Conservation (phyloP, 2,797 vertebrate species). For the Danio tinwini region DNA sequence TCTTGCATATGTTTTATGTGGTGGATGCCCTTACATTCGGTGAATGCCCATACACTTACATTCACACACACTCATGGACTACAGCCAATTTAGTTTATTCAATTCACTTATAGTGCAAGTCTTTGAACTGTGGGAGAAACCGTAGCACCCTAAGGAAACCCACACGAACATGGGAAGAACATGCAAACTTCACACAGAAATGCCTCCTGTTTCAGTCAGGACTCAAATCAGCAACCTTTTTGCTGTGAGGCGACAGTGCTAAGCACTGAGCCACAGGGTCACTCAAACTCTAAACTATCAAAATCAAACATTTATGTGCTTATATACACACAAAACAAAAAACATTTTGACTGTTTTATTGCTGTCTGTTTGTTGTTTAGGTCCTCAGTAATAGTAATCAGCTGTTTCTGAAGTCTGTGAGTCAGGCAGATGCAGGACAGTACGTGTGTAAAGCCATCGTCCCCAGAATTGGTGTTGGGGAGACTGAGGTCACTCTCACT, state of each 20-base stretch:
- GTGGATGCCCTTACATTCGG: too few species aligned
- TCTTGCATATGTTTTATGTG: too few species aligned
- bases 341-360: neutral
- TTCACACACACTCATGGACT: too few species aligned
- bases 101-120: too few species aligned
- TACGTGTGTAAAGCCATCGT: slow-evolving; percentile 97
- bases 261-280: neutral
- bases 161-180: too few species aligned
- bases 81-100: too few species aligned
- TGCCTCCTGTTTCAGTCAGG: too few species aligned
- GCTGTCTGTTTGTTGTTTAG: slow-evolving; percentile 69
- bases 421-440: slow-evolving; percentile 89
- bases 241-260: neutral
- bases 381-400: slow-evolving; percentile 97
- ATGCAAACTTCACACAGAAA: too few species aligned
- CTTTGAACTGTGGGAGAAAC: too few species aligned
- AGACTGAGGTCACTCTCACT: slow-evolving; percentile 88
- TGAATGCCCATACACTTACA: too few species aligned
- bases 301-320: neutral
- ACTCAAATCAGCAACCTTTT: too few species aligned
- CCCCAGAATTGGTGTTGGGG: slow-evolving; percentile 92
- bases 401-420: slow-evolving; percentile 90
- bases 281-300: neutral
- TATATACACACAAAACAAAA: neutral
- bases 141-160: too few species aligned